Conservation (phyloP, 1,140 invertebrate species). For the Sarcophaga bullata region DNA sequence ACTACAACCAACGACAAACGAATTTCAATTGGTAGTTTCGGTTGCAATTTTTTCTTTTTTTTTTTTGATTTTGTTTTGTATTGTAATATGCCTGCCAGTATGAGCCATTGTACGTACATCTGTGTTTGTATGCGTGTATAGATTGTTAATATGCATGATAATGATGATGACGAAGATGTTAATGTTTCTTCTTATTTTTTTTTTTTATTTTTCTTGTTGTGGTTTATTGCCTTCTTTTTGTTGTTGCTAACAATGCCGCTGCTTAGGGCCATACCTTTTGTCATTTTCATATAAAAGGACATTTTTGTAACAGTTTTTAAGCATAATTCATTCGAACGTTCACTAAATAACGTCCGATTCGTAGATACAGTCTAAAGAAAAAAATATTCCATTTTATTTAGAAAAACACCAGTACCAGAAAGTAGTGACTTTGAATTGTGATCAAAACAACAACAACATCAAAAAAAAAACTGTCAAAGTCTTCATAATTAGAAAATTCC, state of each 20-base stretch:
- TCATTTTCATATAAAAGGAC: constrained; percentile 22
- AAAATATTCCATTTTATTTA: background rate
- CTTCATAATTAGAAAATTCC: background rate
- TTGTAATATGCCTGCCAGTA: too few relatives aligned
- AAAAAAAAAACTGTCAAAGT: background rate
- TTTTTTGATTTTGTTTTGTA: too few relatives aligned
- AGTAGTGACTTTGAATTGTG: background rate
- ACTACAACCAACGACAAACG: background rate
- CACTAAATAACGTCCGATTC: background rate
- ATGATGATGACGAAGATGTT: background rate
- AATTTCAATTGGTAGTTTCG: constrained; percentile 11
- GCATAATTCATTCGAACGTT: constrained; percentile 7
- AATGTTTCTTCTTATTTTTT: background rate
- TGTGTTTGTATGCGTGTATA: background rate
- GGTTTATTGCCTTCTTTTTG: background rate
- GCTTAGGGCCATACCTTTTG: constrained; percentile 20
- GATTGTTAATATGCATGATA: constrained; percentile 12
- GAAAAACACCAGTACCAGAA: background rate
- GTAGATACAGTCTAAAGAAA: background rate
- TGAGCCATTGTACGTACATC: too few relatives aligned
- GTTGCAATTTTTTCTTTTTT: background rate
- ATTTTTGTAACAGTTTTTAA: constrained; percentile 8
- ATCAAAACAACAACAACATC: background rate
- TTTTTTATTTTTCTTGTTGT: too few relatives aligned
- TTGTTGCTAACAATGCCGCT: background rate